phyloP scores from a whole-genome alignment of 2,888 invertebrate genomes.

The Melitaea athalia region DNA sequence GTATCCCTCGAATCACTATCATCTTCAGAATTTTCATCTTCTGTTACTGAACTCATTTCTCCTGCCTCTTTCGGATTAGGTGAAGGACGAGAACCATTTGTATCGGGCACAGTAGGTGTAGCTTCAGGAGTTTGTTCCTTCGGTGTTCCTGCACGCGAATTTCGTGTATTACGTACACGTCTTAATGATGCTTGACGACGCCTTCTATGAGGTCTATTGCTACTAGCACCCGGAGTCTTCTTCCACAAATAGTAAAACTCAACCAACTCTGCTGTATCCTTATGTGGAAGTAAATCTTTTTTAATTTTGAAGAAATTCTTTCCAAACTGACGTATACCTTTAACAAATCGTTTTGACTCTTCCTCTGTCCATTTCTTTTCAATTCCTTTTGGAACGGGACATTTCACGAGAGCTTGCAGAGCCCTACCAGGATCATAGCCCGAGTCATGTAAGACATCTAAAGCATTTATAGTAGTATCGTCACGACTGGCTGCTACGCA shows the following conservation, averaged over 20 bases:
- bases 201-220: constrained; percentile 96
- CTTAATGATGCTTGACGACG: constrained; percentile 93
- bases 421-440: constrained; percentile 98
- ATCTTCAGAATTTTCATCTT: constrained; percentile 96
- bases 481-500: constrained; percentile 98
- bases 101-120: constrained; percentile 76
- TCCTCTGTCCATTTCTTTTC: constrained; percentile 99
- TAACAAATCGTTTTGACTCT: constrained; percentile 98
- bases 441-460: constrained; percentile 97
- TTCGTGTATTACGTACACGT: constrained; percentile 93
- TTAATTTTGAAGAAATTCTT: constrained; percentile 99
- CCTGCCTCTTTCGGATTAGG: constrained; percentile 86
- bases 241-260: constrained; percentile 99
- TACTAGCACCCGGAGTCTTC: constrained; percentile 98
- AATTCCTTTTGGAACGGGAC: constrained; percentile 97
- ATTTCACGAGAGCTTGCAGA: constrained; percentile 97
- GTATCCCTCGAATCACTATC: constrained; percentile 96
- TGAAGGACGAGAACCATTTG: constrained; percentile 83
- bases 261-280: constrained; percentile 98
- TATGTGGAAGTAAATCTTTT: constrained; percentile 97
- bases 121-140: constrained; percentile 87
- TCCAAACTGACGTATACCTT: constrained; percentile 98
- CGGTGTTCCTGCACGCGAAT: constrained; percentile 90
- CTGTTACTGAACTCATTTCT: constrained; percentile 90
- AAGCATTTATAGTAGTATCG: constrained; percentile 98